Conservation (phyloP, 2,888 invertebrate species). For the Myopa testacea region DNA sequence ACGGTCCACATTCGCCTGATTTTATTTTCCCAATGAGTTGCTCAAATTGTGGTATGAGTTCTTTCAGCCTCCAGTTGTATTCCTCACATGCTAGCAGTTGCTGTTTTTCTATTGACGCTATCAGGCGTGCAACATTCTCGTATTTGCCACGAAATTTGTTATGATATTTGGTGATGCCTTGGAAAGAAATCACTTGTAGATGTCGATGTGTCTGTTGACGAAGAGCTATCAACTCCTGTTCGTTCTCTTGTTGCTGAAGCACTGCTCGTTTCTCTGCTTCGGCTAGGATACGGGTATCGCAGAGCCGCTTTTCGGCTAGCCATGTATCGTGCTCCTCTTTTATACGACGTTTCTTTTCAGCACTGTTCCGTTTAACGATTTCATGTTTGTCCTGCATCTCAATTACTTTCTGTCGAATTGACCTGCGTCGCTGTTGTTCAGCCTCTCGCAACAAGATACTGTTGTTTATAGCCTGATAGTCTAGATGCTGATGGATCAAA, state of each 20-base stretch:
- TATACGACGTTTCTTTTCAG: constrained; percentile 44
- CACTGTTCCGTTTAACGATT: constrained; percentile 40
- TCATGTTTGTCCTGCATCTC: constrained; percentile 62
- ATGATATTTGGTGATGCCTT: constrained; percentile 73
- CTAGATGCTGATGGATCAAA: constrained; percentile 47
- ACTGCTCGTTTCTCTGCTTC: constrained; percentile 57
- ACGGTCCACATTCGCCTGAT: constrained; percentile 68
- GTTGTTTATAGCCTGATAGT: constrained; percentile 54
- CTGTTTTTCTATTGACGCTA: constrained; percentile 68
- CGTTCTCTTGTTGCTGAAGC: constrained; percentile 52
- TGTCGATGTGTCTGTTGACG: constrained; percentile 56
- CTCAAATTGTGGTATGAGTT: constrained; percentile 59
- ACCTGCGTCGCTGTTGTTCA: constrained; percentile 54
- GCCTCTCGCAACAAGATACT: constrained; percentile 55
- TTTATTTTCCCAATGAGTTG: constrained; percentile 57
- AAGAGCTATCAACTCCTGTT: constrained; percentile 53
- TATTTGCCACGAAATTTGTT: constrained; percentile 72
- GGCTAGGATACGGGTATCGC: constrained; percentile 53
- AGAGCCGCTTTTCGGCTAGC: constrained; percentile 49
- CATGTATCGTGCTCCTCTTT: constrained; percentile 48
- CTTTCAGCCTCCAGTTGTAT: constrained; percentile 67
- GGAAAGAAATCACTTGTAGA: constrained; percentile 64
- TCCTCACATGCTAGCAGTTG: constrained; percentile 59
- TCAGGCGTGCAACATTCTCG: constrained; percentile 70
- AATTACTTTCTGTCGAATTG: constrained; percentile 51